These are phyloP conservation scores for Blomia tropicalis DNA, from an alignment of 2,888 invertebrate genomes.

Conservation along the genomic window DNA sequence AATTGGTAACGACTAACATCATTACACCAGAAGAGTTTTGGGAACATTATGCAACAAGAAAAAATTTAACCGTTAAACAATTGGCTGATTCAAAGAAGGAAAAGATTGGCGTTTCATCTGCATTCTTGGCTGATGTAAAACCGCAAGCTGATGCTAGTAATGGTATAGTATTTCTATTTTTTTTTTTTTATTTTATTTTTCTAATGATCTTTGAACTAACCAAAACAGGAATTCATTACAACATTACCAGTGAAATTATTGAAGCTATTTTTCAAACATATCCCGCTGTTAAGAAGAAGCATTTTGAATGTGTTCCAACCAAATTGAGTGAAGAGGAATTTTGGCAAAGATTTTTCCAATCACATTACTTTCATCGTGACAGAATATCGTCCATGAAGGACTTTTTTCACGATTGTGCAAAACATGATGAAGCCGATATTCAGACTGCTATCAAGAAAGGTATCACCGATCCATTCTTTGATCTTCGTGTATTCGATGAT, in stretches of 20 bases:
- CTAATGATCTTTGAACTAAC: background rate
- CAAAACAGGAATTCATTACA: constrained; percentile 60
- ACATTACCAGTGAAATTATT: constrained; percentile 87
- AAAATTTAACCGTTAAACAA: background rate
- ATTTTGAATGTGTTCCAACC: constrained; percentile 82
- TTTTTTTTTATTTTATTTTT: background rate
- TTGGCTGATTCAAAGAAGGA: constrained; percentile 45
- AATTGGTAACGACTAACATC: constrained; percentile 87
- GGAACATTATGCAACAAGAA: constrained; percentile 59
- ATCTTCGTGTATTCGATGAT: constrained; percentile 59
- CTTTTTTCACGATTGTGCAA: constrained; percentile 91
- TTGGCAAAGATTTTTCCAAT: constrained; percentile 99
- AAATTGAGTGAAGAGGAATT: constrained; percentile 91
- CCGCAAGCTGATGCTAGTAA: constrained; percentile 93
- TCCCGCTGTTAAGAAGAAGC: constrained; percentile 92
- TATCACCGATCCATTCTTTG: constrained; percentile 57
- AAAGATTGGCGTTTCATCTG: constrained; percentile 61
- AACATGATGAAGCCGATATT: constrained; percentile 63
- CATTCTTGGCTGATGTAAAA: constrained; percentile 72
- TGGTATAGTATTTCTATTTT: constrained; percentile 35
- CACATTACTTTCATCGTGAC: constrained; percentile 73
- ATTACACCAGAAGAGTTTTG: constrained; percentile 95
- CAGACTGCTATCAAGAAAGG: constrained; percentile 29
- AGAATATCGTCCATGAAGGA: constrained; percentile 76
- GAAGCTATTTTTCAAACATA: constrained; percentile 98